phyloP scores from a whole-genome alignment of 1,140 invertebrate species.

The Rhyacophila brunnea region DNA sequence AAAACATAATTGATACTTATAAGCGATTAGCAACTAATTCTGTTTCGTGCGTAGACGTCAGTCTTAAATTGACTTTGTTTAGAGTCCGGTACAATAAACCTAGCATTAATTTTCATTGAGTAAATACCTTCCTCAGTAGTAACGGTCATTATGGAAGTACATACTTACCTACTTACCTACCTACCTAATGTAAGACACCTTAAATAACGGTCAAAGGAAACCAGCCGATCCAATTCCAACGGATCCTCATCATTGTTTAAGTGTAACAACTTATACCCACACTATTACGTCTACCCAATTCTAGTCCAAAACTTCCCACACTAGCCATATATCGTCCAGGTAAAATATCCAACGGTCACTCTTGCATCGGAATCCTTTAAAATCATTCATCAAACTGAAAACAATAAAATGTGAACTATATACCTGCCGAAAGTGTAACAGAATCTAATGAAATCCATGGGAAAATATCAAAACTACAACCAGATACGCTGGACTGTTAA shows the following conservation, averaged over 20 bases:
- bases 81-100: too few relatives aligned
- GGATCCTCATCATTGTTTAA: conserved; percentile 13
- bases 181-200: neutral
- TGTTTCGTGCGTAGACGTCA: too few relatives aligned
- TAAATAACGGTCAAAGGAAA: conserved; percentile 7
- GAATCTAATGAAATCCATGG: conserved; percentile 6
- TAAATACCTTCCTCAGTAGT: too few relatives aligned
- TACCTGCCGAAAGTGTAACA: conserved; percentile 18
- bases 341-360: conserved; percentile 1
- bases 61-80: too few relatives aligned
- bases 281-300: neutral
- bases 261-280: conserved; percentile 3
- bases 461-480: neutral
- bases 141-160: neutral
- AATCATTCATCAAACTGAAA: conserved; percentile 17
- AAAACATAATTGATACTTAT: too few relatives aligned
- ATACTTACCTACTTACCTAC: neutral
- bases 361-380: conserved; percentile 7
- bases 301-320: conserved; percentile 4
- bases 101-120: too few relatives aligned
- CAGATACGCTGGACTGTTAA: neutral
- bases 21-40: too few relatives aligned
- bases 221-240: conserved; percentile 7
- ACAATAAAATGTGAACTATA: conserved; percentile 2
- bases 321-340: neutral